Evolutionary conservation across 2,113 vertebrate genomes (phyloP).

Genomic region (Aldabrachelys gigantea): DNA sequence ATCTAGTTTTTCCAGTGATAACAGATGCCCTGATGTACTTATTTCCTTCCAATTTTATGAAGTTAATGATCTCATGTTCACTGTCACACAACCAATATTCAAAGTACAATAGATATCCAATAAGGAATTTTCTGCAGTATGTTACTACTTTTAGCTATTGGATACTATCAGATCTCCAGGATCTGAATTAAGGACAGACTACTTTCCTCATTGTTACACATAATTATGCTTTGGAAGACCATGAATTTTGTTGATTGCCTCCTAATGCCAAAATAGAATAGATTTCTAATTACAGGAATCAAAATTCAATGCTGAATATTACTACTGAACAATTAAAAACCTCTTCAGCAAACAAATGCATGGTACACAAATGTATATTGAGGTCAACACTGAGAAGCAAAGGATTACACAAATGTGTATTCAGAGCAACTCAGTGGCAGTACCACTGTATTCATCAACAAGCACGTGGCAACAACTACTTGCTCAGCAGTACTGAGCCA

Average conservation of each 20-base stretch:
- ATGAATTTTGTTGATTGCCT: neutral
- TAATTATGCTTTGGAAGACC: neutral
- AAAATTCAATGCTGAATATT: neutral
- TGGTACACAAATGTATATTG: neutral
- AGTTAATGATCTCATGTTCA: neutral
- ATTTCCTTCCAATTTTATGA: neutral
- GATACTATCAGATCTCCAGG: neutral
- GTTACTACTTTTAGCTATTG: neutral
- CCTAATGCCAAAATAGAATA: neutral
- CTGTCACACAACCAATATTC: neutral
- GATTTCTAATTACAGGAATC: neutral
- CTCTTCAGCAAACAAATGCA: neutral
- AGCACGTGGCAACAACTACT: neutral
- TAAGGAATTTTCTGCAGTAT: neutral
- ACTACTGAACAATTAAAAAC: neutral
- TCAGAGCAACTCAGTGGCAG: neutral
- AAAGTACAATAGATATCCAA: neutral
- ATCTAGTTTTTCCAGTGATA: neutral
- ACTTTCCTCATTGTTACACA: neutral
- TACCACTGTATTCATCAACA: neutral
- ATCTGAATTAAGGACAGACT: neutral
- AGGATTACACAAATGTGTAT: neutral
- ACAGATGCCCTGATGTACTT: no score
- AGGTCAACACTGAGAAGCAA: neutral
- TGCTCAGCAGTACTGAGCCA: neutral